Evolutionary conservation across 2,888 invertebrate genomes (phyloP), one percentile per base, ranked within the genome.

Genomic region (Ferdinandea cuprea): DNA sequence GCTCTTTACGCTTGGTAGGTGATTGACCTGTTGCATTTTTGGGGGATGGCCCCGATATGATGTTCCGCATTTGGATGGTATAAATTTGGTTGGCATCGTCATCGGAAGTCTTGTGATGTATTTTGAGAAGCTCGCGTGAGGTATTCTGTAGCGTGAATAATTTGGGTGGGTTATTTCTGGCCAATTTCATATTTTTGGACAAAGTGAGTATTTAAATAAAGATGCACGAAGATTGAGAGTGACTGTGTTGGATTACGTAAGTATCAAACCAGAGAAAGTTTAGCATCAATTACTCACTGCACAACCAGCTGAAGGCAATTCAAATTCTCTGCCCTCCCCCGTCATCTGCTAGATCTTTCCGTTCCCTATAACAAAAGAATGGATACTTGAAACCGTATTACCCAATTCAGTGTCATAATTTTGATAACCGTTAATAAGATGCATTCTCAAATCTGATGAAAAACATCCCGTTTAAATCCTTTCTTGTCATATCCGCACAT

Each of bases 401-500:
- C 35, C 15, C n/a, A 58, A 46, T 21, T 2, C 50, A n/a, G 35
- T 69, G 52, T 76, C 65, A 76, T 65, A 81, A 59, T 17, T 59
- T 66, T 58, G 50, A 63, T 21, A 58, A n/a, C 65, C 59, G 59
- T 76, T 76, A 81, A 81, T 76, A 71, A 71, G 80, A 81, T 81
- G 74, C 80, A 81, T 71, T 65, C 46, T 25, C 9, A 40, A 32
- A 40, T 35, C 17, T 6, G 13, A 13, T n/a, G n/a, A 8, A 2
- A 37, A 32, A 69, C 7, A 69, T 81, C 35, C 74, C 80, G 69
- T 71, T 81, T 46, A 13, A 81, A 81, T 81, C 66, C 76, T 65
- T 77, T 76, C 59, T 72, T 25, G 17, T 66, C 61, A 81, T 71
- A 81, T 81, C 81, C 81, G 81, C 61, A 71, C 81, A 76, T 54